A percentile compares a stretch with the other conserved stretches of the same genome.
Conservation (phyloP, 2,113 vertebrate species). For the Garra rufa region DNA sequence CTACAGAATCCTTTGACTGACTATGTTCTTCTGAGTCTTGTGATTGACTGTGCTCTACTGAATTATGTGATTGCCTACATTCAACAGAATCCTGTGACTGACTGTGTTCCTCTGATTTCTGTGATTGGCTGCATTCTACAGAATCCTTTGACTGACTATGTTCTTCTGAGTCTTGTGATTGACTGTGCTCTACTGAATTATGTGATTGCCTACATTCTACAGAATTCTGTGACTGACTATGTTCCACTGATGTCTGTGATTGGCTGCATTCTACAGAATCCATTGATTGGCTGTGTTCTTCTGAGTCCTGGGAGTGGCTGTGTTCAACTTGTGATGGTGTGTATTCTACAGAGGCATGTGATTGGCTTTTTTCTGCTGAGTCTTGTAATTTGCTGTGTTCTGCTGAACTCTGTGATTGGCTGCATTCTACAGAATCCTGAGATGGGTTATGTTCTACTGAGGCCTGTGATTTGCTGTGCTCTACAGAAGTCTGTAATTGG, state of each 20-base stretch:
- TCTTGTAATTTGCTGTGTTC: neutral
- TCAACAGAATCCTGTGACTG: neutral
- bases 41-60: neutral
- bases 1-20: neutral
- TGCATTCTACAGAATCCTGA: neutral
- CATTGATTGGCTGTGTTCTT: neutral
- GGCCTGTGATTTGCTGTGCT: too few species aligned
- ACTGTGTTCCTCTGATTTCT: neutral
- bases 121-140: neutral
- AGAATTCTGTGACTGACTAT: neutral
- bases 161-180: neutral
- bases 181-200: neutral
- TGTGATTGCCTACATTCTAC: neutral
- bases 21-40: neutral
- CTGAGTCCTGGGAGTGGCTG: neutral
- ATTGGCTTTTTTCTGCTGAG: neutral
- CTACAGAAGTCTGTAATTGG: neutral
- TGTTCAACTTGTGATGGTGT: neutral
- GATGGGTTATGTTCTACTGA: neutral
- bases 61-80: neutral
- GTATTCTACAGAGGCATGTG: neutral
- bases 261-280: neutral
- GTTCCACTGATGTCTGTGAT: neutral
- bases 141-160: neutral
- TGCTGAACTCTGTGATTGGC: neutral